Base-by-base conservation (phyloP, 2,113 vertebrate genomes). In the Microtus ochrogaster region DNA sequence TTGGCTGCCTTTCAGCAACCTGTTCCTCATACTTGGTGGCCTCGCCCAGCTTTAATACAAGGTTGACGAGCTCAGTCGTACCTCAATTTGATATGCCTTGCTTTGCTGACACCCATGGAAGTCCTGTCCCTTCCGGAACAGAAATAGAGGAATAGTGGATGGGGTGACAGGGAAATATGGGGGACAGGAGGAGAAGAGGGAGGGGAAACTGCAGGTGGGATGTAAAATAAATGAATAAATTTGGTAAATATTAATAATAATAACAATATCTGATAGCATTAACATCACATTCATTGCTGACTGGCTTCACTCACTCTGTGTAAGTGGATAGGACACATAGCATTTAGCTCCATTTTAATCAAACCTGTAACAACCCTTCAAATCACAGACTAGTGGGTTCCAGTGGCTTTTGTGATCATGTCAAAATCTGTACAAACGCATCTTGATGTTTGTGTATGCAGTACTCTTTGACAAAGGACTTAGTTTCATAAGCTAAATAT, bases 391-490 rank as follows among this genome's bases (percentile, higher is more conserved):
- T 82, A 91, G 81, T 74, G 22, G 28, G 65, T 73, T 82, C 28
- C 86, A 22, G 63, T 94, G 58, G 26, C 52, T 41, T 78, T 44
- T 90, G 77, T 87, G 16, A 77, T 88, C 22, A 81, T 52, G 12
- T 85, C 5, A 94, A 22, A 74, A 68, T 85, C 19, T 78, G 2
- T 77, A 52, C 90, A 4, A 63, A 52, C 68, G 39, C 76, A 72
- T 85, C 68, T 89, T 73, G 61, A 72, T 92, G 17, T 61, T 44
- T 96, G 14, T 93, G 84, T 88, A n/a, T 68, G 10, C 8, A 70
- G 52, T 3, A 87, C 52, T 90, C 87, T 93, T 90, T 94, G 81
- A 93, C 7, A 88, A 84, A 77, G 13, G 12, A 89, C 89, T 90
- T 90, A 72, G 86, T 33, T 44, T 94, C 58, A 3, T 36, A 90